phyloP scores from a whole-genome alignment of 2,113 vertebrate species.

The Panthera uncia region DNA sequence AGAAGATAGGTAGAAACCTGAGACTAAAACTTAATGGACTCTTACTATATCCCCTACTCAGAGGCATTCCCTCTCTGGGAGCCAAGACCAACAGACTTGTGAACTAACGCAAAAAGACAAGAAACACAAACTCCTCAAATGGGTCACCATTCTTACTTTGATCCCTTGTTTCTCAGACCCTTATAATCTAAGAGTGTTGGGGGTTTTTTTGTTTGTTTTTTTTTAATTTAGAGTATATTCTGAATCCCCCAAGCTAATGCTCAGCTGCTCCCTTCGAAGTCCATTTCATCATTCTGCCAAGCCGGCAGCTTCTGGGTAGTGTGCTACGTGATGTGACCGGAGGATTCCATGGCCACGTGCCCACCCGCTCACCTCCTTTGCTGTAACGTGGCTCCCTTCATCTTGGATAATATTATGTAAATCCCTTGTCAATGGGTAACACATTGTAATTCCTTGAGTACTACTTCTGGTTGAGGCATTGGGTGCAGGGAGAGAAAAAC shows the following conservation, averaged over 20 bases:
- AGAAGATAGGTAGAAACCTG: background rate
- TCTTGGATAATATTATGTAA: background rate
- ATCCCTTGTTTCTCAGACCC: background rate
- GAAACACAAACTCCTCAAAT: background rate
- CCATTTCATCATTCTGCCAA: background rate
- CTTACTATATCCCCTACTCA: background rate
- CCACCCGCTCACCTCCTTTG: background rate
- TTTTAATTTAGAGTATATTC: background rate
- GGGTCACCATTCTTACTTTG: background rate
- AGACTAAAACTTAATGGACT: background rate
- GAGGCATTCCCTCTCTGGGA: background rate
- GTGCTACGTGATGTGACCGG: background rate
- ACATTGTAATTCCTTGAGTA: background rate
- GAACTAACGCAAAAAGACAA: background rate
- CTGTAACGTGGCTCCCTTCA: background rate
- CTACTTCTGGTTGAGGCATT: background rate
- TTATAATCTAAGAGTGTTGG: background rate
- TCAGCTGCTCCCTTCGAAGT: background rate
- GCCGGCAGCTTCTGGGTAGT: background rate
- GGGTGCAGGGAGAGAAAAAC: background rate
- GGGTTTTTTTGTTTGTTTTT: background rate
- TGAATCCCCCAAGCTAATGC: background rate
- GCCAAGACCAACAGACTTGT: background rate
- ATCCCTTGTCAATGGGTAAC: background rate
- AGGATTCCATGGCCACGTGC: background rate